Evolutionary conservation across 2,113 vertebrate genomes (phyloP).

Genomic region (Cricetomys ansorgei): DNA sequence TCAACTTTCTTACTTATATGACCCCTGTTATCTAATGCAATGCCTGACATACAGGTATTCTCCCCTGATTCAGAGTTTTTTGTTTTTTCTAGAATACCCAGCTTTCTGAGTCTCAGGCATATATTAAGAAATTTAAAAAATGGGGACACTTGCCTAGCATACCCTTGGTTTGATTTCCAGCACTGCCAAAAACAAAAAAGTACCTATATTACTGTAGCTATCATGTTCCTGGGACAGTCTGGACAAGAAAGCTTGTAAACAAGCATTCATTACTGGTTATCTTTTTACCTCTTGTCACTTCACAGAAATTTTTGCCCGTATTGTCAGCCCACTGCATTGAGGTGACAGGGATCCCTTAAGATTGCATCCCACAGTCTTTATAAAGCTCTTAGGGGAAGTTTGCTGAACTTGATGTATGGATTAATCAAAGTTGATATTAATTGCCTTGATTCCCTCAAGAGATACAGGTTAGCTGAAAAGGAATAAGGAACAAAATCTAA

Average conservation of each 20-base stretch:
- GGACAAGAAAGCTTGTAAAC: neutral
- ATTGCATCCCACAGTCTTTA: neutral
- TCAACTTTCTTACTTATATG: neutral
- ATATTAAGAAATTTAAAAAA: neutral
- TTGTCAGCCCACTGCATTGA: neutral
- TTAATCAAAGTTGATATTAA: neutral
- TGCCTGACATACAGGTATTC: neutral
- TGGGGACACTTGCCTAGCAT: neutral
- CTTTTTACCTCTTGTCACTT: neutral
- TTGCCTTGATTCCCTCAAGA: neutral
- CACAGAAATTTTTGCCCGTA: neutral
- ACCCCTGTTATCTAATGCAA: neutral
- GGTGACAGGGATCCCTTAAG: neutral
- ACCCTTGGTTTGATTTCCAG: neutral
- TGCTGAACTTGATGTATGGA: neutral
- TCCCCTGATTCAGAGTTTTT: neutral
- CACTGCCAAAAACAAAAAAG: neutral
- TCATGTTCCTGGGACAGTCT: neutral
- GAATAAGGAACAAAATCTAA: neutral
- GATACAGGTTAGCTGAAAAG: neutral
- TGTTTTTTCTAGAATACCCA: neutral
- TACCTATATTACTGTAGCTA: neutral
- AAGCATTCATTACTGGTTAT: neutral
- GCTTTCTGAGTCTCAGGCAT: neutral
- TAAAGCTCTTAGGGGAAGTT: neutral